Evolutionary conservation across 1,140 invertebrate species (phyloP).

Genomic region (Tetramorium simillimum): DNA sequence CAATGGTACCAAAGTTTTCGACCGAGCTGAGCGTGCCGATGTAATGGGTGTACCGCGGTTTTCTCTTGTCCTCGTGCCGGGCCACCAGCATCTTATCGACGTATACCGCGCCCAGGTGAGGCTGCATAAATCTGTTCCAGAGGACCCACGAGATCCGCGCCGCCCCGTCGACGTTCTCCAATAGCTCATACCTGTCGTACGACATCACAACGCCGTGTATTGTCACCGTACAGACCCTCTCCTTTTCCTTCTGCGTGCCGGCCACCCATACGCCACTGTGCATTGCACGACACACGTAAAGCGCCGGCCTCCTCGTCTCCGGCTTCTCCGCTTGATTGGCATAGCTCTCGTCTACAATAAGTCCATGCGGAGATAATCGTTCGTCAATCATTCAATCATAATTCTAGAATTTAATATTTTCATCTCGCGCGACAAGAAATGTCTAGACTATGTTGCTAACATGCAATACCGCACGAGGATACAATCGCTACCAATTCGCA

Average conservation of each 20-base stretch:
- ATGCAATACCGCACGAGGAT: neutral
- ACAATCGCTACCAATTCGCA: neutral
- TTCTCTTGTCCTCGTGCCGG: constrained; percentile 76
- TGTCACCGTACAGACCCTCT: constrained; percentile 88
- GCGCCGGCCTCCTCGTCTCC: constrained; percentile 76
- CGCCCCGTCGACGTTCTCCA: constrained; percentile 92
- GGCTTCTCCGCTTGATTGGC: constrained; percentile 68
- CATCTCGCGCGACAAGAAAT: neutral
- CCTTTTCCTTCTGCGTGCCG: constrained; percentile 86
- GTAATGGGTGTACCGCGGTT: constrained; percentile 85
- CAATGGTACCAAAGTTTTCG: constrained; percentile 88
- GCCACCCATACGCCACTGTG: constrained; percentile 89
- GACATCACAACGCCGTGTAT: constrained; percentile 86
- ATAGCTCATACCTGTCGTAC: constrained; percentile 89
- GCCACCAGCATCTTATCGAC: constrained; percentile 86
- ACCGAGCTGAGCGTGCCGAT: constrained; percentile 89
- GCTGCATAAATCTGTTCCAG: constrained; percentile 89
- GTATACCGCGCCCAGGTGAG: constrained; percentile 88
- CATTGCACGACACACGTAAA: constrained; percentile 91
- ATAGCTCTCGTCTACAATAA: constrained; percentile 48
- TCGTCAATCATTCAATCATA: neutral
- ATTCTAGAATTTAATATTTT: neutral
- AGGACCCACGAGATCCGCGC: constrained; percentile 90
- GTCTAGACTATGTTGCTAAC: neutral
- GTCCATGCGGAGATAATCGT: neutral